These are phyloP conservation scores for Azorinus chamasolen DNA, from an alignment of 2,888 invertebrate genomes.

Conservation along the genomic window DNA sequence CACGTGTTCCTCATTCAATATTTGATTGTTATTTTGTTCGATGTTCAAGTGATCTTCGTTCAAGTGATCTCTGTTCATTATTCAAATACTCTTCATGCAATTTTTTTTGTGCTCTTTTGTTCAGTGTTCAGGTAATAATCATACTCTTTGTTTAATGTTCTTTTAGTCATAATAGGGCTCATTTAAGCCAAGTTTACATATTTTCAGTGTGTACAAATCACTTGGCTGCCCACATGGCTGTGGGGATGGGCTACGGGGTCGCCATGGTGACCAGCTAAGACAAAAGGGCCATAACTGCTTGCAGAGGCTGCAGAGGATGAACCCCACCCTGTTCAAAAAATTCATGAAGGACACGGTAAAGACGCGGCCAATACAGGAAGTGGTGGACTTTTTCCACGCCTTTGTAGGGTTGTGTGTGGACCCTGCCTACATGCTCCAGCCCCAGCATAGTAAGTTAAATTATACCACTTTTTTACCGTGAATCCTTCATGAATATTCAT, in stretches of 20 bases:
- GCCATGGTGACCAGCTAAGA: constrained; percentile 88
- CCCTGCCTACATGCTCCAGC: constrained; percentile 87
- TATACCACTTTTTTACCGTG: not conserved
- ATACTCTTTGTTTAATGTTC: too few species aligned
- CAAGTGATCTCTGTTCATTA: too few species aligned
- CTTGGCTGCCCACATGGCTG: constrained; percentile 98
- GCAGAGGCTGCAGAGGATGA: constrained; percentile 91
- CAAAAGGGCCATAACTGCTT: constrained; percentile 93
- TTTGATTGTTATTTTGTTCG: too few species aligned
- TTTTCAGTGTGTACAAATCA: constrained; percentile 92
- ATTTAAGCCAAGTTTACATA: too few species aligned
- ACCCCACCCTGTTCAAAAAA: constrained; percentile 89
- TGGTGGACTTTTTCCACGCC: constrained; percentile 97
- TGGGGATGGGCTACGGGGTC: constrained; percentile 89
- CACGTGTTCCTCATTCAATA: too few species aligned
- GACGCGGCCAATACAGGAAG: constrained; percentile 91
- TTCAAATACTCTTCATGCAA: too few species aligned
- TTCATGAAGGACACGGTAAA: constrained; percentile 91
- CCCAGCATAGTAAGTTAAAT: constrained; percentile 66
- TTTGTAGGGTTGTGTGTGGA: constrained; percentile 98
- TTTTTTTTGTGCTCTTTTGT: too few species aligned
- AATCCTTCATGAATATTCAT: not conserved
- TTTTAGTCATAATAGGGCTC: too few species aligned
- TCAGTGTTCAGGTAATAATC: too few species aligned
- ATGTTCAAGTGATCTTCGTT: too few species aligned